Base-by-base conservation (phyloP, 2,797 vertebrate genomes). In the Ctenochaetus hawaiiensis region DNA sequence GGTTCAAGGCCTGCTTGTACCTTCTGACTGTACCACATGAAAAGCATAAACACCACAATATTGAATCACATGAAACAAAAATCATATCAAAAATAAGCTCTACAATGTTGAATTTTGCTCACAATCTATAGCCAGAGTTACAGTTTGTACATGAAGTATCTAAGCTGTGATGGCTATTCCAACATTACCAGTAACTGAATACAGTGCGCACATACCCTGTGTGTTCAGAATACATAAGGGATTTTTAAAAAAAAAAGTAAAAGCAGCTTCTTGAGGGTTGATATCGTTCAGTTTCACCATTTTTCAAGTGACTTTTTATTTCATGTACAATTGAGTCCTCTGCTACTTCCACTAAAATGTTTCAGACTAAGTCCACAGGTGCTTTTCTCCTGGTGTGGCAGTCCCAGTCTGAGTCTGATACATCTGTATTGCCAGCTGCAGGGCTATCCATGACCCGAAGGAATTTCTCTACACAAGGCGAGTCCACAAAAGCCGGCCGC, bases 401-500 rank as follows among this genome's bases (percentile, higher is more conserved):
- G 47, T 93, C 91, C 82, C 91, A 83, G 48, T 93, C 83, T 9
- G 80, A 81, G 67, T 85, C 83, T 2, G 88, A 86, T 0, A 87
- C 71, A 4, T 82, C 78, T 11, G 72, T 67, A 52, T 67, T 79
- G 52, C 80, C 77, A 72, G 95, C 93, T 10, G 80, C 22, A 86
- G 87, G 63, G 86, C 92, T 95, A 92, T 93, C 95, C 18, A 92
- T 92, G 76, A 95, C 95, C 67, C 78, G 90, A 60, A 97, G 95
- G 81, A 96, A 95, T 59, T 95, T 96, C 72, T 97, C 96, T 0
- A 95, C 96, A 37, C 64, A 90, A 56, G 84, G 81, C 9, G 91
- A 96, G 93, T 97, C 96, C 92, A 96, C 85, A 72, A 97, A 97
- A 0, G 95, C 73, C 0, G 97, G 96, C 39, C 93, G 93, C 87